A percentile compares a stretch with the other conserved stretches of the same genome.
Conservation (phyloP, 1,140 invertebrate species). For the Cydia amplana region DNA sequence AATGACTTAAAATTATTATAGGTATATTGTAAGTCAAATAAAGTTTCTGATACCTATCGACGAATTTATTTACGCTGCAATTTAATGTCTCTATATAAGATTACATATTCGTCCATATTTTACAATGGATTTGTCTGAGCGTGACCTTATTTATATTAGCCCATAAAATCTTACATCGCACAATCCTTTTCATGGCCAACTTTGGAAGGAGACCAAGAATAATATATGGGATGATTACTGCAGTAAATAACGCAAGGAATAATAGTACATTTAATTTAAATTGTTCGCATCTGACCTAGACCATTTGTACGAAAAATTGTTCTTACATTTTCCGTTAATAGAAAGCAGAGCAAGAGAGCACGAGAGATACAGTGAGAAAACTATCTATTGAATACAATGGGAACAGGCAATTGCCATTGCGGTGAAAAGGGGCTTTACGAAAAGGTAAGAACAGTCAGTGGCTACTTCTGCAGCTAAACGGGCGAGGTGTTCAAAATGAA, state of each 20-base stretch:
- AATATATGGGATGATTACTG: background rate
- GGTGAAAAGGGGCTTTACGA: background rate
- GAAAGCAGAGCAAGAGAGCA: slow-evolving; percentile 1
- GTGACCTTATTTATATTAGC: slow-evolving; percentile 12
- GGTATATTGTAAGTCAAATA: too few species aligned
- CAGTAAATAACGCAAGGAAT: background rate
- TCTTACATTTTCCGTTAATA: background rate
- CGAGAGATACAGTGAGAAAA: background rate
- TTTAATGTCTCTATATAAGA: too few species aligned
- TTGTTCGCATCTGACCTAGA: background rate
- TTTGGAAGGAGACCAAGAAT: slow-evolving; percentile 15
- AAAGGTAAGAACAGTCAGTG: background rate
- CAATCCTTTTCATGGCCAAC: slow-evolving; percentile 2
- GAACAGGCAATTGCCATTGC: background rate
- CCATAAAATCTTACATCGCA: background rate
- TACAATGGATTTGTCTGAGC: background rate
- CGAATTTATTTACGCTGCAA: too few species aligned
- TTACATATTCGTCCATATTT: background rate
- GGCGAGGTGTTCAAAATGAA: too few species aligned
- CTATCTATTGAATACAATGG: slow-evolving; percentile 3
- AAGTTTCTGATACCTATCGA: too few species aligned
- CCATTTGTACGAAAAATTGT: background rate
- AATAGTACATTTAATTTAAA: background rate
- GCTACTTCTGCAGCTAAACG: too few species aligned
- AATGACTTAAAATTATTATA: too few species aligned